Evolutionary conservation across 37 sponge, comb jelly and placozoan species (phyloP).

Genomic region (Chondrilla cf. caribensis): DNA sequence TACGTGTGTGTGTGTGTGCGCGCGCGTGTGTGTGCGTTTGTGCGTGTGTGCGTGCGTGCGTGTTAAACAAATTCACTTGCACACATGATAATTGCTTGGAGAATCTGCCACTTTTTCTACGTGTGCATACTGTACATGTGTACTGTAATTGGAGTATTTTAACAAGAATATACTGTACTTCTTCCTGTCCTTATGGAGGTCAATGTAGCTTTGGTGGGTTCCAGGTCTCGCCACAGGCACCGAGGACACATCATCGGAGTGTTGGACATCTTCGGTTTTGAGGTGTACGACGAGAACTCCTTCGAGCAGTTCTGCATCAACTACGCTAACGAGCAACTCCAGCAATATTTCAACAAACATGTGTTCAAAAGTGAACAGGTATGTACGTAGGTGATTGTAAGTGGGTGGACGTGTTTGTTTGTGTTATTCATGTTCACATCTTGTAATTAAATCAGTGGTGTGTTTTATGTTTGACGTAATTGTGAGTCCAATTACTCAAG

Average conservation of each 20-base stretch:
- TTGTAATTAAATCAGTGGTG: no score
- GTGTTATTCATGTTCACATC: no score
- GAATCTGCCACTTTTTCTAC: no score
- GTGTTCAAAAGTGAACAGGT: conserved; percentile 93
- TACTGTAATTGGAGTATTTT: not conserved
- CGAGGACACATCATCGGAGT: conserved; percentile 82
- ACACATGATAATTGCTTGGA: no score
- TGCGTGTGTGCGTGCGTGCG: conserved; percentile 10
- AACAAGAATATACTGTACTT: no score
- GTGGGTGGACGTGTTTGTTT: conserved; percentile 3
- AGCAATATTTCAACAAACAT: conserved; percentile 98
- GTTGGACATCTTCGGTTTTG: conserved; percentile 98
- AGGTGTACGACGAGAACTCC: conserved; percentile 85
- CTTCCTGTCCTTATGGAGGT: conserved; percentile 39
- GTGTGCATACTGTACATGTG: not conserved
- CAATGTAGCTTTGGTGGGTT: conserved; percentile 22
- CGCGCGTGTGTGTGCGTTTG: not conserved
- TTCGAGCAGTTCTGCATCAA: conserved; percentile 99
- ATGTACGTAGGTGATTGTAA: not conserved
- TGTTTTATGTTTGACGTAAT: no score
- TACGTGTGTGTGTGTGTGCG: not conserved
- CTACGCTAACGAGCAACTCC: conserved; percentile 97
- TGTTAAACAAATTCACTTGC: no score
- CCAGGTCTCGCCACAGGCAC: not conserved
- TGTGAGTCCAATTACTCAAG: no score